A percentile compares a stretch with the other conserved stretches of the same genome.
Conservation (phyloP, 2,797 vertebrate genomes). For the Microctenopoma stevenorrisi region DNA sequence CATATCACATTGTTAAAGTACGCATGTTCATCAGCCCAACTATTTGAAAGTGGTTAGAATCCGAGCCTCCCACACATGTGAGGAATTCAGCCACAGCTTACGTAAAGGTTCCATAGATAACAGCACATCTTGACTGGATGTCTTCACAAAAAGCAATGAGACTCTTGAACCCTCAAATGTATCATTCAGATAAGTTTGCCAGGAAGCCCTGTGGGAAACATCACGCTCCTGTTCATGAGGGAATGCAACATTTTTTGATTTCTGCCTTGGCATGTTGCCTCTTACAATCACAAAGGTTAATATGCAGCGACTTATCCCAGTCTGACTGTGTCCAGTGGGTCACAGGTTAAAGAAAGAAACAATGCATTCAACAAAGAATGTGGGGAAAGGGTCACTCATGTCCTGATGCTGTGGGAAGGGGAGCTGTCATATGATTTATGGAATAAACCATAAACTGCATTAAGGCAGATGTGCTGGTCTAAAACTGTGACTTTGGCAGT, state of each 20-base stretch:
- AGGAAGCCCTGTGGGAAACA: background rate
- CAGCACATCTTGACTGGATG: constrained; percentile 1
- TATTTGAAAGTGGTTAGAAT: background rate
- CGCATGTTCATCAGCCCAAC: background rate
- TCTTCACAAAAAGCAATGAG: background rate
- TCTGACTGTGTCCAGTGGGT: constrained; percentile 38
- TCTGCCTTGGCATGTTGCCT: constrained; percentile 33
- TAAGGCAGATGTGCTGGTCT: constrained; percentile 3
- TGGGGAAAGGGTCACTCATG: constrained; percentile 38
- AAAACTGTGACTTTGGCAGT: constrained; percentile 1
- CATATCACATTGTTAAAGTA: background rate
- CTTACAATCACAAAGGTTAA: constrained; percentile 44
- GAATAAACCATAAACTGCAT: constrained; percentile 12
- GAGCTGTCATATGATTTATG: constrained; percentile 57
- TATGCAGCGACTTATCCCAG: constrained; percentile 25
- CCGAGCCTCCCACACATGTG: constrained; percentile 11
- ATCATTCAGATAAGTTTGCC: constrained; percentile 38
- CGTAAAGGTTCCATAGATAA: constrained; percentile 30
- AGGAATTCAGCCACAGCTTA: constrained; percentile 30
- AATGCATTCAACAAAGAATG: constrained; percentile 57
- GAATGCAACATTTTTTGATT: constrained; percentile 16
- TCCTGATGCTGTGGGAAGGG: constrained; percentile 20
- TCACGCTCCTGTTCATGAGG: constrained; percentile 3
- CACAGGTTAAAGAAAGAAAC: constrained; percentile 56
- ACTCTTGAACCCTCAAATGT: constrained; percentile 13